phyloP scores from a whole-genome alignment of 1,140 invertebrate species.

The Aphelenchoides besseyi region DNA sequence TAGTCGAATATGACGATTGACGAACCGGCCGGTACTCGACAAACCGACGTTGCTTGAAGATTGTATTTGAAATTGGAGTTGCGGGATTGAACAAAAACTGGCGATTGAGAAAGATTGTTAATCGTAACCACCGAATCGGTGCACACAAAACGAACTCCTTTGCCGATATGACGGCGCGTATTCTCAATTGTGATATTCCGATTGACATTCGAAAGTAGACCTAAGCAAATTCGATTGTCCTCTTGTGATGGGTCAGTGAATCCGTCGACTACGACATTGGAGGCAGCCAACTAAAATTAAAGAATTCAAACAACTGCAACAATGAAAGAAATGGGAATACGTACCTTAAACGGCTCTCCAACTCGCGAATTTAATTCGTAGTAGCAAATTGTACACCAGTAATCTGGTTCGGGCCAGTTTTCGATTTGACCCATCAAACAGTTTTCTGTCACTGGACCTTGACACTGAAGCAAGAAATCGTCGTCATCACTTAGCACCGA shows the following conservation, averaged over 20 bases:
- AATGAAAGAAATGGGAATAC: conserved; percentile 25
- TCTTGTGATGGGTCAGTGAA: conserved; percentile 67
- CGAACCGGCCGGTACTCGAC: conserved; percentile 38
- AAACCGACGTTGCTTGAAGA: conserved; percentile 45
- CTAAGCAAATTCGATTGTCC: conserved; percentile 68
- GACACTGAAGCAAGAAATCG: conserved; percentile 41
- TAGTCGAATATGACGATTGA: conserved; percentile 80
- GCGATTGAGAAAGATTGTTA: conserved; percentile 43
- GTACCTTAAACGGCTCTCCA: conserved; percentile 67
- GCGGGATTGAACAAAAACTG: conserved; percentile 50
- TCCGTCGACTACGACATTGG: conserved; percentile 65
- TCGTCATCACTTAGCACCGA: conserved; percentile 56
- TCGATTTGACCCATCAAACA: conserved; percentile 15
- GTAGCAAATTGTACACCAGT: conserved; percentile 69
- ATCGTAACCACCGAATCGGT: conserved; percentile 35
- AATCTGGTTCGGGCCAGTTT: conserved; percentile 64
- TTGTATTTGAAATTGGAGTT: conserved; percentile 52
- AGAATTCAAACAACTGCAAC: neutral
- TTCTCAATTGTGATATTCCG: conserved; percentile 70
- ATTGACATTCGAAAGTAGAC: conserved; percentile 69
- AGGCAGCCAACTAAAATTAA: conserved; percentile 62
- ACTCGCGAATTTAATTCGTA: conserved; percentile 69
- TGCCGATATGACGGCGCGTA: conserved; percentile 69
- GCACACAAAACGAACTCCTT: conserved; percentile 60
- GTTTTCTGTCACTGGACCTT: neutral